These are phyloP conservation scores for Synanthedon andrenaeformis DNA, from an alignment of 2,888 invertebrate genomes.

Conservation along the genomic window DNA sequence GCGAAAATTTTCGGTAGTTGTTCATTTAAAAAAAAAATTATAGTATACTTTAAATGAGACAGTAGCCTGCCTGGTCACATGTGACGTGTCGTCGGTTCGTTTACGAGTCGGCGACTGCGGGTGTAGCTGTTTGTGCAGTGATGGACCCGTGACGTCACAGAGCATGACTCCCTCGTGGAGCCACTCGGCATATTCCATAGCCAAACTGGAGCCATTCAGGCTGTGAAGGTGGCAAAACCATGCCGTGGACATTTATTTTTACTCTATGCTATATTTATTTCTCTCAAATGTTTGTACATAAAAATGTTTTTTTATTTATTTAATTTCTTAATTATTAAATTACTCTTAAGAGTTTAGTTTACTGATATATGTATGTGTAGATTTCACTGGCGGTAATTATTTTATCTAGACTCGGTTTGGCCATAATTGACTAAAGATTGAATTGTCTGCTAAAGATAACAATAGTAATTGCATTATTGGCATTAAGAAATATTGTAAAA, in stretches of 20 bases:
- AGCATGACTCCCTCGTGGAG: conserved; percentile 68
- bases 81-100: conserved; percentile 35
- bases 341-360: not conserved
- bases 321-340: not conserved
- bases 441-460: not conserved
- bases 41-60: not conserved
- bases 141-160: conserved; percentile 73
- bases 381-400: too few relatives aligned
- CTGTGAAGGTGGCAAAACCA: conserved; percentile 75
- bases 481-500: not conserved
- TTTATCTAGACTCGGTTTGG: too few relatives aligned
- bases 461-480: too few relatives aligned
- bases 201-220: conserved; percentile 77
- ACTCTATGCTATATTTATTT: too few relatives aligned
- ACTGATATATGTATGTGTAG: not conserved
- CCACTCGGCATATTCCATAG: conserved; percentile 81
- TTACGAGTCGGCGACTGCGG: conserved; percentile 31
- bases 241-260: conserved; percentile 65
- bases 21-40: too few relatives aligned
- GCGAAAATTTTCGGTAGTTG: too few relatives aligned
- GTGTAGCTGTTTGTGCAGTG: conserved; percentile 69
- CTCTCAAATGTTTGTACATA: too few relatives aligned
- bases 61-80: conserved; percentile 5
- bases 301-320: conserved; percentile 1
- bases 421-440: too few relatives aligned